Conservation (phyloP, 2,797 vertebrate genomes). For the Oceanodroma leucorhoa region DNA sequence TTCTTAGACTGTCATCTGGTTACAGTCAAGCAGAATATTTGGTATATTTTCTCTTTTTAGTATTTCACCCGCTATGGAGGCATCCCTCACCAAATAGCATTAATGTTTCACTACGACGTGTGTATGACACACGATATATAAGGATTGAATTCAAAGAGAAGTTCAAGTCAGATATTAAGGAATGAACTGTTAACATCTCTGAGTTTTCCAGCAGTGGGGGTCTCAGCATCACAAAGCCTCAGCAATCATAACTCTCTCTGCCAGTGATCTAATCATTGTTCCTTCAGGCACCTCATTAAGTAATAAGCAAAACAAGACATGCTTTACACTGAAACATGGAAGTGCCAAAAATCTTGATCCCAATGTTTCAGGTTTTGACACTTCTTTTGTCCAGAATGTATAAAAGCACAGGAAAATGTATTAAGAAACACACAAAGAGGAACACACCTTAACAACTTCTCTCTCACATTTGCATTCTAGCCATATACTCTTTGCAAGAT, state of each 20-base stretch:
- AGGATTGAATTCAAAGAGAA: background rate
- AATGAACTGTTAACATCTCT: background rate
- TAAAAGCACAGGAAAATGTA: background rate
- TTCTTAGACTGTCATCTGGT: background rate
- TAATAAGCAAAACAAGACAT: background rate
- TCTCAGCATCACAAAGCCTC: background rate
- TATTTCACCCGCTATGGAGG: background rate
- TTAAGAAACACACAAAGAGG: background rate
- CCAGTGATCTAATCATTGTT: background rate
- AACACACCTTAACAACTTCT: background rate
- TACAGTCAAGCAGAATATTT: background rate
- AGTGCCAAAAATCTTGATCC: background rate
- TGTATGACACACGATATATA: fast-evolving
- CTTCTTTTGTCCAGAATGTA: background rate
- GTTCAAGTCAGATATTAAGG: background rate
- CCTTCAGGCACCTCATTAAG: background rate
- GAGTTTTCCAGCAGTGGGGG: background rate
- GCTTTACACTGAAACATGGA: fast-evolving
- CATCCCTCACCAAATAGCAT: background rate
- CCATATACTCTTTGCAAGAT: background rate
- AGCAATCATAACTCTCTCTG: background rate
- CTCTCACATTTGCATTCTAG: background rate
- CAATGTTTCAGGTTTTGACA: background rate
- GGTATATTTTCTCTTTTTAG: background rate
- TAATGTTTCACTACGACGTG: background rate